Conservation (phyloP, 2,113 vertebrate species). For the Phrynosoma platyrhinos region DNA sequence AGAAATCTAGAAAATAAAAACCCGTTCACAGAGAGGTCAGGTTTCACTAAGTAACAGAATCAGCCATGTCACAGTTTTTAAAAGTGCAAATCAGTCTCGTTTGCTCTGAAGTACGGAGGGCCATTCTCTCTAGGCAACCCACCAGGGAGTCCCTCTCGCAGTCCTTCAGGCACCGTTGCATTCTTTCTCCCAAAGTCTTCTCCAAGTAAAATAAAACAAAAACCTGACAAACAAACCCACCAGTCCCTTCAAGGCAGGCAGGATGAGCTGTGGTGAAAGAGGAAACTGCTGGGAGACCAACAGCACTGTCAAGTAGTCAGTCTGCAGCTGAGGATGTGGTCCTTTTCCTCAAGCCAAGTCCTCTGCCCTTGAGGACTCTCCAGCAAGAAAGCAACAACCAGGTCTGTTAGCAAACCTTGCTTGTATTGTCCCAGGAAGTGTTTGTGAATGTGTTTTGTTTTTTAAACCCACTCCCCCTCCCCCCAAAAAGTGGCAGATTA, state of each 20-base stretch:
- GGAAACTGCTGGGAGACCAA: neutral
- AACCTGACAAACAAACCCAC: conserved; percentile 27
- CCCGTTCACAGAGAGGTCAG: neutral
- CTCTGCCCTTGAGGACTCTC: neutral
- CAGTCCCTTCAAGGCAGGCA: conserved; percentile 24
- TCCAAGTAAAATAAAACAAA: too few species aligned
- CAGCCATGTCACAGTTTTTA: neutral
- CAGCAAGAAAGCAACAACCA: conserved; percentile 9
- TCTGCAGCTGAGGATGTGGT: conserved; percentile 21
- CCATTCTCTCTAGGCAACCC: neutral
- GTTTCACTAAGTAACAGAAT: neutral
- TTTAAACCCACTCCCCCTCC: too few species aligned
- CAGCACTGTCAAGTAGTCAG: conserved; percentile 9
- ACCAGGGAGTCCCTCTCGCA: neutral
- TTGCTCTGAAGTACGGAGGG: neutral
- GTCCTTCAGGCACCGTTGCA: neutral
- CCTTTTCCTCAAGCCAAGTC: neutral
- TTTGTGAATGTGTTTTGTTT: conserved; percentile 31
- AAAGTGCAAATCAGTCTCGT: conserved; percentile 38
- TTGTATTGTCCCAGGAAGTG: neutral
- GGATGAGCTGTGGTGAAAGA: conserved; percentile 39
- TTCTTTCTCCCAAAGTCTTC: neutral
- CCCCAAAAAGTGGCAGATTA: conserved; percentile 28
- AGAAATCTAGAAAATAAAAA: neutral
- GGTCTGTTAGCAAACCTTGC: neutral